Conservation (phyloP, 2,888 invertebrate genomes). For the Eretmocerus hayati region DNA sequence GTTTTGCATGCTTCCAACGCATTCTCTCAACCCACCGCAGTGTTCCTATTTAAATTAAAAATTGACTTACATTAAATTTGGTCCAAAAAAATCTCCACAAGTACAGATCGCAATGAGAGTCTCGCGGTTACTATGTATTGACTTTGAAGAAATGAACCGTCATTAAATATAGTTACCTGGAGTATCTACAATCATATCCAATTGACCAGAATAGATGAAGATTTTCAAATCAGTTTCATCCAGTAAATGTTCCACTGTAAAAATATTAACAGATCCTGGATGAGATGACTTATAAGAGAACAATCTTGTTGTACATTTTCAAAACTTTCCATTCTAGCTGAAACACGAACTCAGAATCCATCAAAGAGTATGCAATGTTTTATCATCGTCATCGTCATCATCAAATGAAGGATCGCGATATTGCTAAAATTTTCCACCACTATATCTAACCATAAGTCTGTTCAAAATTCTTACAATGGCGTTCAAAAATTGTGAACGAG, state of each 20-base stretch:
- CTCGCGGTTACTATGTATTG: not conserved
- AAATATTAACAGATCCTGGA: conserved; percentile 8
- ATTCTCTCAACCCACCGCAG: not conserved
- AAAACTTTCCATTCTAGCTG: no score
- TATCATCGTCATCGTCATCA: no score
- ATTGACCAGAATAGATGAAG: conserved; percentile 35
- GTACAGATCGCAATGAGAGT: no score
- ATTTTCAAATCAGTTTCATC: conserved; percentile 34
- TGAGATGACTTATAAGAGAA: not conserved
- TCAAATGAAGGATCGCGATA: no score
- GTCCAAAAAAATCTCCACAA: no score
- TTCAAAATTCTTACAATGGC: no score
- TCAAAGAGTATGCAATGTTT: no score
- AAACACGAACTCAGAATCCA: no score
- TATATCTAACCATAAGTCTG: no score
- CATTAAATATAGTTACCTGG: conserved; percentile 23
- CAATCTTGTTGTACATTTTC: not conserved
- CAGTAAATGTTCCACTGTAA: conserved; percentile 34
- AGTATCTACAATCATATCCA: conserved; percentile 35
- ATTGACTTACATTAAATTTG: not conserved
- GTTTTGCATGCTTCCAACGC: not conserved
- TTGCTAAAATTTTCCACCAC: no score
- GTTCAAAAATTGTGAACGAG: no score
- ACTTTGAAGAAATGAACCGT: not conserved
- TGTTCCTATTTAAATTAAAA: not conserved